Evolutionary conservation across 2,797 vertebrate species (phyloP).

Genomic region (Epinephelus coioides): DNA sequence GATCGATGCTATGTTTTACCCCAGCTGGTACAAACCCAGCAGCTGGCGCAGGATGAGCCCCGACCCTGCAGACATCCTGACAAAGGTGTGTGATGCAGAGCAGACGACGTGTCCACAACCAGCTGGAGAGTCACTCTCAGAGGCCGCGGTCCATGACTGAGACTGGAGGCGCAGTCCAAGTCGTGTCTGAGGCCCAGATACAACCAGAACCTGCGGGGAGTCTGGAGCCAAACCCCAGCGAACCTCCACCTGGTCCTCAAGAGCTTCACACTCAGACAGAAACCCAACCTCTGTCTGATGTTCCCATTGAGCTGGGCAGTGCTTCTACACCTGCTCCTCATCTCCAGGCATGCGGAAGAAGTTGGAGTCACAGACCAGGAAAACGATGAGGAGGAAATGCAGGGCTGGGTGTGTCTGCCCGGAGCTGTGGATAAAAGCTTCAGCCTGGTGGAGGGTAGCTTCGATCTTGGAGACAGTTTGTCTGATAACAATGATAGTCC

Average conservation of each 20-base stretch:
- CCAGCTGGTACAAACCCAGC: slow-evolving; percentile 58
- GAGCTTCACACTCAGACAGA: not conserved
- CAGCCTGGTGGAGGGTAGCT: not conserved
- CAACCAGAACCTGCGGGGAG: not conserved
- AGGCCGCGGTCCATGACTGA: not conserved
- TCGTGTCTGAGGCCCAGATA: not conserved
- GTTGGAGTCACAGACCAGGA: not conserved
- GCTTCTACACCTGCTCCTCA: not conserved
- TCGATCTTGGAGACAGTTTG: slow-evolving; percentile 17
- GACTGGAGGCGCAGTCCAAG: not conserved
- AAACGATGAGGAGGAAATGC: slow-evolving; percentile 21
- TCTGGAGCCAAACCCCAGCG: not conserved
- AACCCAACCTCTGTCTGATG: not conserved
- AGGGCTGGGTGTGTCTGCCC: slow-evolving; percentile 28
- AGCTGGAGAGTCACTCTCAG: not conserved
- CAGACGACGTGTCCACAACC: not conserved
- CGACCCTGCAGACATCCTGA: slow-evolving; percentile 1
- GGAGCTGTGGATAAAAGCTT: not conserved
- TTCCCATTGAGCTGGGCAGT: slow-evolving; percentile 4
- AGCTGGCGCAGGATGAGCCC: slow-evolving; percentile 26
- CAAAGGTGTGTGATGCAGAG: too few relatives aligned
- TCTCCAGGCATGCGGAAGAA: slow-evolving; percentile 1
- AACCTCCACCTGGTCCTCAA: not conserved
- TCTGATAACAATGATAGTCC: not conserved
- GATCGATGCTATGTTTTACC: slow-evolving; percentile 50